A percentile compares a stretch with the other conserved stretches of the same genome.
Evolutionary conservation across 37 sponge, comb jelly and placozoan species (phyloP).

Genomic region (Haliclona indistincta): DNA sequence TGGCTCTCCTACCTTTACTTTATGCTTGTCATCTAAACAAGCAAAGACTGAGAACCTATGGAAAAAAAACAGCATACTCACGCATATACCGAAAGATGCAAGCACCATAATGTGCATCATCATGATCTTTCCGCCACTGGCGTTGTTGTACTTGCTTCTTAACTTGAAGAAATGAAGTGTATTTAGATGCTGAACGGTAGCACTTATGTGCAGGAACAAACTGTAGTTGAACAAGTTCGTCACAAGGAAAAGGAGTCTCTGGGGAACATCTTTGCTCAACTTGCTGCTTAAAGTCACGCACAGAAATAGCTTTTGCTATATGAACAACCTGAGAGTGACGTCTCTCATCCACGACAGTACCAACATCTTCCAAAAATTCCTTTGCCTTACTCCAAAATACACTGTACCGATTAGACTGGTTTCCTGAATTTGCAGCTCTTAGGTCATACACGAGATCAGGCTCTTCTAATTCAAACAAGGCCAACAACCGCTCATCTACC

Average conservation of each 20-base stretch:
- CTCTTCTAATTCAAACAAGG: conserved; percentile 34
- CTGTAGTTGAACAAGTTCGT: conserved; percentile 6
- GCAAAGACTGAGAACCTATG: conserved; percentile 4
- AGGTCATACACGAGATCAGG: conserved; percentile 35
- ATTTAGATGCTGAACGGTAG: conserved; percentile 1
- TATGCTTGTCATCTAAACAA: conserved; percentile 56
- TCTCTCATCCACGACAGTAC: conserved; percentile 25
- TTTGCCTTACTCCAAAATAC: conserved; percentile 35
- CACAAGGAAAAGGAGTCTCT: conserved; percentile 18
- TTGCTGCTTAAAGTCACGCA: conserved; percentile 9
- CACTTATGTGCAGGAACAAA: conserved; percentile 10
- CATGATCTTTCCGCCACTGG: conserved; percentile 31
- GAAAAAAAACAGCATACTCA: conserved; percentile 34
- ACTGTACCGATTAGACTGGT: neutral
- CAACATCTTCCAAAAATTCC: conserved; percentile 25
- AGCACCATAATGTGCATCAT: conserved; percentile 52
- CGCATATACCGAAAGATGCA: conserved; percentile 32
- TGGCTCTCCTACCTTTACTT: conserved; percentile 56
- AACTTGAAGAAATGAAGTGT: conserved; percentile 29
- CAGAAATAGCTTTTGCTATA: conserved; percentile 35
- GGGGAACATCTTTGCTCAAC: conserved; percentile 14
- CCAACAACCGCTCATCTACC: neutral
- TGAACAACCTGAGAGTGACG: conserved; percentile 30
- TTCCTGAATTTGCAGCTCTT: neutral
- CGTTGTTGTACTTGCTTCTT: conserved; percentile 33